Conservation (phyloP, 2,888 invertebrate genomes). For the Gymnocheta viridis region DNA sequence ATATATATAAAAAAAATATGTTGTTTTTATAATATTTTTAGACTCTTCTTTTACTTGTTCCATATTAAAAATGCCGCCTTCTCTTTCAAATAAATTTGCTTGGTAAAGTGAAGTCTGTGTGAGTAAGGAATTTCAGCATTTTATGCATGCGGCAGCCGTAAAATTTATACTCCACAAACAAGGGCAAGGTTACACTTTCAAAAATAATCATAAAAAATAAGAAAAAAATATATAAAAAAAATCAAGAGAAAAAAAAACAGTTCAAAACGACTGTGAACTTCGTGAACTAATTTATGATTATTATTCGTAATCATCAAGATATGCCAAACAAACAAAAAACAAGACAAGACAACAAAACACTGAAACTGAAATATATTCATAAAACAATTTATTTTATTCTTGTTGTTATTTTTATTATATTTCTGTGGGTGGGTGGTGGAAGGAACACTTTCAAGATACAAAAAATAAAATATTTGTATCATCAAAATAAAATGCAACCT, state of each 20-base stretch:
- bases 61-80: conserved; percentile 54
- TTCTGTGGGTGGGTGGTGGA: conserved; percentile 4
- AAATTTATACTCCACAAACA: conserved; percentile 74
- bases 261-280: conserved; percentile 69
- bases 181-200: conserved; percentile 79
- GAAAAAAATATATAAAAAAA: conserved; percentile 26
- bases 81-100: conserved; percentile 33
- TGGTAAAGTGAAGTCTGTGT: neutral
- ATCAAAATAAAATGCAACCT: conserved; percentile 67
- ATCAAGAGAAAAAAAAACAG: conserved; percentile 18
- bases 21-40: conserved; percentile 48
- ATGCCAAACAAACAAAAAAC: conserved; percentile 6
- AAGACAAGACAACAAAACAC: conserved; percentile 21
- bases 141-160: conserved; percentile 78
- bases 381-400: conserved; percentile 46
- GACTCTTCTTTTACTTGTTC: conserved; percentile 39
- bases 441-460: neutral
- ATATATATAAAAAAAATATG: conserved; percentile 56
- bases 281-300: conserved; percentile 81
- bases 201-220: conserved; percentile 63
- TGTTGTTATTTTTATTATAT: conserved; percentile 23
- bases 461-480: too few species aligned
- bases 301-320: conserved; percentile 72
- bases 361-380: conserved; percentile 44
- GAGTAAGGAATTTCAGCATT: conserved; percentile 64